Conservation (phyloP, 2,797 vertebrate species). For the Poeciliopsis infans region DNA sequence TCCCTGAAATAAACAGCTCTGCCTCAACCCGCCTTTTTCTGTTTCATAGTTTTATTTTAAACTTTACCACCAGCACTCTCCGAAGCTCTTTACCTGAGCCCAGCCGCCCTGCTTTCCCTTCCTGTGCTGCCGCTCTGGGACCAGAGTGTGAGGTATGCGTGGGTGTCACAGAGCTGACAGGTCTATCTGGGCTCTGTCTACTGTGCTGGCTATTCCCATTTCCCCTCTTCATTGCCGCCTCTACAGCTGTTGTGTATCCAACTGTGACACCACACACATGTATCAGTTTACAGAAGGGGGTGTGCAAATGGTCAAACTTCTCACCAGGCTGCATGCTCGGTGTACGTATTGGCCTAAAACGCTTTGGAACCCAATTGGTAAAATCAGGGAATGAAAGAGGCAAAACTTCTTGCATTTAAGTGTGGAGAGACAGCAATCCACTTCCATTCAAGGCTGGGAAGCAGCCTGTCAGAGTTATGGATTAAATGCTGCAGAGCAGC, state of each 20-base stretch:
- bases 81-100: conserved; percentile 44
- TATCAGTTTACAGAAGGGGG: conserved; percentile 60
- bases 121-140: conserved; percentile 41
- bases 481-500: conserved; percentile 59
- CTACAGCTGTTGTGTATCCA: conserved; percentile 65
- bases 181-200: conserved; percentile 77
- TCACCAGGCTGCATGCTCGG: conserved; percentile 30
- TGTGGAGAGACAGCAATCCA: conserved; percentile 41
- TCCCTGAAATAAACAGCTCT: conserved; percentile 26
- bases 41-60: conserved; percentile 28
- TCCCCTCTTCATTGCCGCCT: conserved; percentile 60
- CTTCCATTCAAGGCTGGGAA: conserved; percentile 49
- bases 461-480: conserved; percentile 62
- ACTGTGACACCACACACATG: conserved; percentile 51
- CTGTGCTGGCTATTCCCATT: conserved; percentile 67
- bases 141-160: conserved; percentile 68
- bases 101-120: conserved; percentile 26
- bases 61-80: conserved; percentile 22
- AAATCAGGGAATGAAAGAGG: not conserved
- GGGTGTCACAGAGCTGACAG: conserved; percentile 73
- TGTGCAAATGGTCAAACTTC: conserved; percentile 43
- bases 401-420: conserved; percentile 26
- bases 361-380: conserved; percentile 28
- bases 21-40: conserved; percentile 19
- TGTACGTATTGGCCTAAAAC: conserved; percentile 35